Conservation (phyloP, 23 tunicate genomes). For the Clavelina lepadiformis region DNA sequence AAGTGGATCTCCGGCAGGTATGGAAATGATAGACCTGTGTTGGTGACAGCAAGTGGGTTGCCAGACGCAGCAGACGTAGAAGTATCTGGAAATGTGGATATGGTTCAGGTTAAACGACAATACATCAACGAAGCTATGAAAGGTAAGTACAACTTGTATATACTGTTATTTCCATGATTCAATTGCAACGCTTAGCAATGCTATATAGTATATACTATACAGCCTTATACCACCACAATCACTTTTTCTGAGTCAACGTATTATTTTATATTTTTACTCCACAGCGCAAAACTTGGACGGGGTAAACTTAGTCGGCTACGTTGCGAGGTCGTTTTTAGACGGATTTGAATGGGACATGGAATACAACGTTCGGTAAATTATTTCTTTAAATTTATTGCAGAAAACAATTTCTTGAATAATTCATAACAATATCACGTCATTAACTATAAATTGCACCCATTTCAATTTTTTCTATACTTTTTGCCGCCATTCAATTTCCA, state of each 20-base stretch:
- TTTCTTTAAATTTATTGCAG: no score
- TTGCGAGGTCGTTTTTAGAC: conserved; percentile 43
- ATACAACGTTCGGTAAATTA: conserved; percentile 34
- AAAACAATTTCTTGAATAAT: no score
- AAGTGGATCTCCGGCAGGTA: conserved; percentile 25
- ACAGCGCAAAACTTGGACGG: conserved; percentile 13
- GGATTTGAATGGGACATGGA: conserved; percentile 57
- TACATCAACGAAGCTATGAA: conserved; percentile 50
- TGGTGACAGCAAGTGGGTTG: conserved; percentile 38
- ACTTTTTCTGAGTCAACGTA: background rate
- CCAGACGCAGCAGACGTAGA: conserved; percentile 27
- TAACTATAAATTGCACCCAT: no score
- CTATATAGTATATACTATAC: no score
- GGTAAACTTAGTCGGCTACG: conserved; percentile 18
- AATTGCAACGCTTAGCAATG: no score
- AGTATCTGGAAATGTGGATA: conserved; percentile 9
- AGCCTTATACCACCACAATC: no score
- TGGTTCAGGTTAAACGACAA: background rate
- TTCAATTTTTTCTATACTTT: background rate
- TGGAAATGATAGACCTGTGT: background rate
- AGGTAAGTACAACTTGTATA: conserved; percentile 19
- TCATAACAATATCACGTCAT: no score
- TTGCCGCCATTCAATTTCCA: conserved; percentile 3
- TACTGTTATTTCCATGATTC: background rate
- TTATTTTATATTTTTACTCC: background rate